Conservation (phyloP, 2,797 vertebrate genomes). For the Sorex maritimensis region DNA sequence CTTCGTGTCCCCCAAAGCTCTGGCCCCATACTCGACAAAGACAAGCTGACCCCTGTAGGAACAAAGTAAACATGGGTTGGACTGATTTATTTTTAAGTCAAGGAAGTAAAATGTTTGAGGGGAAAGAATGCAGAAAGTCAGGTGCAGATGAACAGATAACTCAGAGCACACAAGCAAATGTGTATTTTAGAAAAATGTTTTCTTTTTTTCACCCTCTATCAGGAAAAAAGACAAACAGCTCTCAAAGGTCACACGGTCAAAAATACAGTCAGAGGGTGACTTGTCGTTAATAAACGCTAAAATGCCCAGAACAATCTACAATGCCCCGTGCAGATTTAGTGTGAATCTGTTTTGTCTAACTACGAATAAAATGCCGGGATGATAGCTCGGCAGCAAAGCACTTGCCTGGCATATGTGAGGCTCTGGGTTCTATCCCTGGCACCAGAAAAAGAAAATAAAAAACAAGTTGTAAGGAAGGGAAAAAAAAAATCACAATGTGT, state of each 20-base stretch:
- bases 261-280: slow-evolving; percentile 45
- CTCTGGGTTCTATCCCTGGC: too few species aligned
- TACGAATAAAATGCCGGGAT: too few species aligned
- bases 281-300: slow-evolving; percentile 57
- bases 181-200: slow-evolving; percentile 40
- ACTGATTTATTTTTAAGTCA: slow-evolving; percentile 57
- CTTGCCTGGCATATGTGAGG: too few species aligned
- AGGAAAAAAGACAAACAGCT: slow-evolving; percentile 40
- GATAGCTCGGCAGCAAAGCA: too few species aligned
- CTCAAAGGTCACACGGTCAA: slow-evolving; percentile 41
- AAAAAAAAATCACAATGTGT: background rate
- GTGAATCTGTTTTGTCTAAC: slow-evolving; percentile 5
- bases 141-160: slow-evolving; percentile 36
- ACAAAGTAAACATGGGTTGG: slow-evolving; percentile 54
- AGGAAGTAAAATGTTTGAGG: slow-evolving; percentile 58
- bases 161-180: slow-evolving; percentile 23
- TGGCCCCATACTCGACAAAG: background rate
- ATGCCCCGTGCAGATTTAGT: background rate
- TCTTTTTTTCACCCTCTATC: slow-evolving; percentile 6
- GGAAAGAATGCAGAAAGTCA: slow-evolving; percentile 62
- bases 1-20: background rate
- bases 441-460: too few species aligned
- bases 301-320: slow-evolving; percentile 55
- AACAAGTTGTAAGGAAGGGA: background rate
- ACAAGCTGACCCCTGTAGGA: background rate